These are phyloP conservation scores for Cheilosia impressa DNA, from an alignment of 2,888 invertebrate species.

Conservation along the genomic window DNA sequence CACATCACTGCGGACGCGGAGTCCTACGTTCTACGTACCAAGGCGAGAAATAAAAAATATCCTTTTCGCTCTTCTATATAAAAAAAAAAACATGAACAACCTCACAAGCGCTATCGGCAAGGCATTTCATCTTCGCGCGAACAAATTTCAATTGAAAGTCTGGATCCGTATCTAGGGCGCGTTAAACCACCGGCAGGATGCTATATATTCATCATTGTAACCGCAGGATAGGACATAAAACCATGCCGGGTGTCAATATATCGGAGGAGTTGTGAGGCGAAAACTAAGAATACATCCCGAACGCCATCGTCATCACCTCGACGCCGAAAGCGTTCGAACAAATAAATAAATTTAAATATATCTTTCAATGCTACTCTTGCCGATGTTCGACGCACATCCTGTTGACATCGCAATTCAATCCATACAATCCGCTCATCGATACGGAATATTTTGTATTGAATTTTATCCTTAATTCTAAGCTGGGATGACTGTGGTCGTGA, in stretches of 20 bases:
- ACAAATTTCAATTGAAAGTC: conserved; percentile 65
- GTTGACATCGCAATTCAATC: conserved; percentile 67
- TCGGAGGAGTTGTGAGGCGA: not conserved
- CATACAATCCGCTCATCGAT: conserved; percentile 48
- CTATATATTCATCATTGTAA: conserved; percentile 9
- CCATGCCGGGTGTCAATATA: not conserved
- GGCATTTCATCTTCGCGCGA: conserved; percentile 47
- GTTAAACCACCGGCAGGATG: conserved; percentile 38
- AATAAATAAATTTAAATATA: conserved; percentile 69
- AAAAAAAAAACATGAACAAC: conserved; percentile 45
- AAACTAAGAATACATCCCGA: conserved; percentile 14
- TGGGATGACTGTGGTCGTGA: conserved; percentile 31
- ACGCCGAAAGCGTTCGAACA: conserved; percentile 54
- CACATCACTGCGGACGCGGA: conserved; percentile 26
- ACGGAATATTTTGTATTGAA: conserved; percentile 56
- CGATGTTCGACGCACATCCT: not conserved
- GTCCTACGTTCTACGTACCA: not conserved
- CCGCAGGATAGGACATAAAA: conserved; percentile 23
- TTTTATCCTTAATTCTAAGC: conserved; percentile 38
- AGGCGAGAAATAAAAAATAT: conserved; percentile 8
- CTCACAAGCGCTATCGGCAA: conserved; percentile 42
- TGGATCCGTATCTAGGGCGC: conserved; percentile 47
- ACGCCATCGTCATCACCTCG: conserved; percentile 2
- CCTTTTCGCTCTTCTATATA: not conserved
- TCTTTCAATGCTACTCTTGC: not conserved